Conservation (phyloP, 2,888 invertebrate genomes). For the Himalopsyche japonica region DNA sequence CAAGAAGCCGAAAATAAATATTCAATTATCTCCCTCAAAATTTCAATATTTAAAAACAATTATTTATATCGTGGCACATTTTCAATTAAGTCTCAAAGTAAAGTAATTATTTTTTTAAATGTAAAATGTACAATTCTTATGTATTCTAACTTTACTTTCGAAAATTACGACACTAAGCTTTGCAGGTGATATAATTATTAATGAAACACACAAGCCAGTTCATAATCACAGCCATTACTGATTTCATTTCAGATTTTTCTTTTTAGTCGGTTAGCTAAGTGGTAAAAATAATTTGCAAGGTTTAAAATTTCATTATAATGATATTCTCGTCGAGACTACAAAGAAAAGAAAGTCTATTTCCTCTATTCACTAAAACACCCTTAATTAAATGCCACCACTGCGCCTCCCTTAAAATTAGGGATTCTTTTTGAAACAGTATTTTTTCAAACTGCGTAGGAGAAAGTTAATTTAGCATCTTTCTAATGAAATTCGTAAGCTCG, state of each 20-base stretch:
- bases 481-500: background rate
- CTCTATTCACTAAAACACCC: background rate
- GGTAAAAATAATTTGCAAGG: background rate
- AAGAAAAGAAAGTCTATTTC: background rate
- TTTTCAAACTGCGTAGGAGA: background rate
- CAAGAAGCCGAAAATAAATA: no score
- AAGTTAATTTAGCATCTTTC: background rate
- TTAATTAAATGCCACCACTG: background rate
- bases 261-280: background rate
- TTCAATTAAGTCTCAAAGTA: no score
- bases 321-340: background rate
- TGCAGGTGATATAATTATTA: no score
- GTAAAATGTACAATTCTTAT: no score
- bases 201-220: background rate
- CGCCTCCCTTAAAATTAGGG: background rate
- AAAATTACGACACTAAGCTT: no score
- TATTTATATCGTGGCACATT: no score
- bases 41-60: no score
- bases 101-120: no score
- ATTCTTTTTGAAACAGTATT: background rate
- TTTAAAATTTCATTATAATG: background rate
- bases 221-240: background rate
- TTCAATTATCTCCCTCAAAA: no score
- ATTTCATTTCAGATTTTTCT: background rate
- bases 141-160: no score